Base-by-base conservation (phyloP, 1,140 invertebrate species). In the Antheraea pernyi region DNA sequence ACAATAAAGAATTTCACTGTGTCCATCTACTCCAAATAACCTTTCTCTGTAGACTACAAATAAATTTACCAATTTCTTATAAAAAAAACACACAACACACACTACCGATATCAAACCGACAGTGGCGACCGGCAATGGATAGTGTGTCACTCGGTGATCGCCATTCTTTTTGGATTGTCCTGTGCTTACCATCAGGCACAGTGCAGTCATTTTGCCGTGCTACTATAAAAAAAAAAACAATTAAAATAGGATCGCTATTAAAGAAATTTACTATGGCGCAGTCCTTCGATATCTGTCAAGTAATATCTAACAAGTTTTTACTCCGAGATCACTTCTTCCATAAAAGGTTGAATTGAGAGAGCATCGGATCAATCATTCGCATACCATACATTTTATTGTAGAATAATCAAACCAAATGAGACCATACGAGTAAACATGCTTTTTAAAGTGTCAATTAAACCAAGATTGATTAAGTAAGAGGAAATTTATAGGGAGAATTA, bases 271-370 rank as follows among this genome's bases (percentile, higher is more conserved):
- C 46, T 53, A 53, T 53, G 46, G 16, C 39, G 39, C 11, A 42
- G 39, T 42, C 7, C 46, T 53, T 53, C 46, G 16, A 16, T 53
- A 7, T 53, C 46, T 53, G 16, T 53, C 13, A 53, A 16, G 46
- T 53, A 53, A 53, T 53, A 53, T 53, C 46, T 53, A 53, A 53
- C 46, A 53, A 16, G 46, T 53, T 53, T 53, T 53, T 53, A 53
- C 46, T 53, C 5, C 13, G 13, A 53, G 5, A 53, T 16, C 16
- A 53, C 16, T 53, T 13, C 4, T 53, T 53, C 46, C 46, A 53
- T 53, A 53, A 53, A 53, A 9, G 46, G 46, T 13, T 53, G 16
- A 53, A 13, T 16, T 16, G 46, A 53, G 46, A 53, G 11, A 53
- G 46, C 7, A 6, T 53, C 13, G 11, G 46, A 13, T 53, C 46